phyloP scores from a whole-genome alignment of 1,140 invertebrate species.

The Drosophila kepulauana region DNA sequence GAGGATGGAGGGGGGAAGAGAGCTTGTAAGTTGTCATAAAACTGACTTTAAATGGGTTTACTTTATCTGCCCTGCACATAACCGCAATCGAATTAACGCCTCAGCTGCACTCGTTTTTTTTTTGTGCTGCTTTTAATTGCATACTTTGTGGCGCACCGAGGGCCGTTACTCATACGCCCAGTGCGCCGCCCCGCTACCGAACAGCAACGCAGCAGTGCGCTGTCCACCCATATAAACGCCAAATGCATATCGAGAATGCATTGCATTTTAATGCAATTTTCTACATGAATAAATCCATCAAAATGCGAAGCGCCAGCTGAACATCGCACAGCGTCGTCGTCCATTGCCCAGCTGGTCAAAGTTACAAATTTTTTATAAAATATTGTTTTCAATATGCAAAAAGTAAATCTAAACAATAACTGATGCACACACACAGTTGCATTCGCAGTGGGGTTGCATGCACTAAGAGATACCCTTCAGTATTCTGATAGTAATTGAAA shows the following conservation, averaged over 20 bases:
- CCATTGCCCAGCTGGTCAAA: neutral
- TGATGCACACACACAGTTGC: neutral
- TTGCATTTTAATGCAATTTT: slow-evolving; percentile 58
- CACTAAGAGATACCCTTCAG: neutral
- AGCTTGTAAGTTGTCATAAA: neutral
- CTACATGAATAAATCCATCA: slow-evolving; percentile 57
- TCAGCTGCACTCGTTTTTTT: slow-evolving; percentile 12
- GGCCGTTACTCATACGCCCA: slow-evolving; percentile 11
- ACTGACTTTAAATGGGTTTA: slow-evolving; percentile 18
- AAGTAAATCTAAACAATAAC: slow-evolving; percentile 46
- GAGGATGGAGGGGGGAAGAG: no score
- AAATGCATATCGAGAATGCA: slow-evolving; percentile 10
- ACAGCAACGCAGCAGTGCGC: neutral
- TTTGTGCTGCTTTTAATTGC: slow-evolving; percentile 40
- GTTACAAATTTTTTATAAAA: slow-evolving; percentile 44
- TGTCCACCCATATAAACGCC: slow-evolving; percentile 4
- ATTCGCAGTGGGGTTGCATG: neutral
- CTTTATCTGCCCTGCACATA: slow-evolving; percentile 9
- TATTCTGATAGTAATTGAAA: no score
- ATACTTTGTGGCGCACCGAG: slow-evolving; percentile 45
- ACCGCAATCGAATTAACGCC: slow-evolving; percentile 50
- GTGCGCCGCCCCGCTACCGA: no score
- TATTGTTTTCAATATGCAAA: slow-evolving; percentile 40
- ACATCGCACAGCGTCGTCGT: neutral
- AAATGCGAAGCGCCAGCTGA: slow-evolving; percentile 43